Evolutionary conservation across 2,888 invertebrate species (phyloP), one percentile per base, ranked within the genome.

Genomic region (Morpho helenor): DNA sequence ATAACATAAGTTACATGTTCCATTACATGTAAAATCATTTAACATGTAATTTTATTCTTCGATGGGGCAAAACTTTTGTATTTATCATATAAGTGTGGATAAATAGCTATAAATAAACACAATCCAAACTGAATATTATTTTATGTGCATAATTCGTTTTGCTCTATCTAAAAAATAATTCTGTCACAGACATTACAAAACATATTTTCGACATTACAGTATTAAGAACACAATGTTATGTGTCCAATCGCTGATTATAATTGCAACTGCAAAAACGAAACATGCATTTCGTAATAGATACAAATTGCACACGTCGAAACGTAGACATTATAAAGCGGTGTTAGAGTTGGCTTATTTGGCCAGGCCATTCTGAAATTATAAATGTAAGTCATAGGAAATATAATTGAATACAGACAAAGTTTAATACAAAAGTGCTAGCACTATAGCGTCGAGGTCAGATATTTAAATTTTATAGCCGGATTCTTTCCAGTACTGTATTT

Each of bases 381-480:
- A 45, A 3, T 42, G 0, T 56, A 53, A 49, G 0, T 0, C 31
- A 66, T 78, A 79, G 71, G 71, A 65, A 47, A 67, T 67, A 67
- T 57, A 68, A 58, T 64, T n/a, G 52, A 44, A 56, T 61, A 60
- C 56, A 62, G 62, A 49, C 64, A 63, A 68, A 62, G 66, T 74
- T 70, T 55, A 73, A 71, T 67, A 71, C 73, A 76, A 75, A 76
- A 74, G 76, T 78, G 77, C 74, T 70, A 71, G 75, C 73, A 70
- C 75, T 73, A 82, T 74, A 69, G 71, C 70, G 69, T 70, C 83
- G 84, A 87, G 88, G 87, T 78, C 86, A 75, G 74, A 66, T 71
- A 72, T 77, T 77, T 75, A 82, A 88, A 88, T 88, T 86, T 82
- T 87, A 87, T 67, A 74, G 70, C 74, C 76, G 79, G 80, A 86